These are phyloP conservation scores for Drosophila miranda DNA, from an alignment of 1,140 invertebrate species.

Conservation along the genomic window DNA sequence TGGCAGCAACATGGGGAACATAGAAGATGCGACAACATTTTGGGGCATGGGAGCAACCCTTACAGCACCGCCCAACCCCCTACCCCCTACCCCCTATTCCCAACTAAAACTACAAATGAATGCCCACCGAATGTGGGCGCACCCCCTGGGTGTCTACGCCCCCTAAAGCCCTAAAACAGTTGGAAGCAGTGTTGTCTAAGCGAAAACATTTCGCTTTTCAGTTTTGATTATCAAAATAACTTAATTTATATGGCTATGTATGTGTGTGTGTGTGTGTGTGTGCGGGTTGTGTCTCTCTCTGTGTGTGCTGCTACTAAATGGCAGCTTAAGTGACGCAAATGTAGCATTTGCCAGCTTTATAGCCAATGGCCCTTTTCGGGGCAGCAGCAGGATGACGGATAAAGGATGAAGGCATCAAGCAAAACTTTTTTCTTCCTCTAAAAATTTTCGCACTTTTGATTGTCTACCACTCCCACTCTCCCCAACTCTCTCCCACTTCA, in stretches of 20 bases:
- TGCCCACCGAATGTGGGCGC: conserved; percentile 40
- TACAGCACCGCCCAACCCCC: conserved; percentile 20
- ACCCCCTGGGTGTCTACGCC: conserved; percentile 1
- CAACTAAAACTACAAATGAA: conserved; percentile 68
- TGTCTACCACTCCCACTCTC: conserved; percentile 39
- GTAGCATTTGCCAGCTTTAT: conserved; percentile 63
- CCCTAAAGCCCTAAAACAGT: not conserved
- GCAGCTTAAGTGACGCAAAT: conserved; percentile 76
- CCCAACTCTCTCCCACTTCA: conserved; percentile 5
- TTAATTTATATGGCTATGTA: conserved; percentile 63
- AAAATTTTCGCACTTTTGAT: conserved; percentile 66
- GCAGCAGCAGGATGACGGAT: conserved; percentile 16
- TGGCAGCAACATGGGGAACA: conserved; percentile 10
- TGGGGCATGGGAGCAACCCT: conserved; percentile 50
- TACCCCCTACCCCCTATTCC: conserved; percentile 5
- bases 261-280: conserved; percentile 3
- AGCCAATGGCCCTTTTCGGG: conserved; percentile 50
- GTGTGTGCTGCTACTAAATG: conserved; percentile 52
- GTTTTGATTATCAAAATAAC: conserved; percentile 80
- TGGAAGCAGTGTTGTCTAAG: conserved; percentile 32
- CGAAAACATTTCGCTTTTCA: conserved; percentile 69
- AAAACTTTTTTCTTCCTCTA: conserved; percentile 44
- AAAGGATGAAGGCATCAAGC: conserved; percentile 41
- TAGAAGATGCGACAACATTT: conserved; percentile 12
- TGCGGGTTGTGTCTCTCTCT: not conserved